A percentile compares a stretch with the other conserved stretches of the same genome.
Evolutionary conservation across 2,113 vertebrate species (phyloP).

Genomic region (Gobiocypris rarus): DNA sequence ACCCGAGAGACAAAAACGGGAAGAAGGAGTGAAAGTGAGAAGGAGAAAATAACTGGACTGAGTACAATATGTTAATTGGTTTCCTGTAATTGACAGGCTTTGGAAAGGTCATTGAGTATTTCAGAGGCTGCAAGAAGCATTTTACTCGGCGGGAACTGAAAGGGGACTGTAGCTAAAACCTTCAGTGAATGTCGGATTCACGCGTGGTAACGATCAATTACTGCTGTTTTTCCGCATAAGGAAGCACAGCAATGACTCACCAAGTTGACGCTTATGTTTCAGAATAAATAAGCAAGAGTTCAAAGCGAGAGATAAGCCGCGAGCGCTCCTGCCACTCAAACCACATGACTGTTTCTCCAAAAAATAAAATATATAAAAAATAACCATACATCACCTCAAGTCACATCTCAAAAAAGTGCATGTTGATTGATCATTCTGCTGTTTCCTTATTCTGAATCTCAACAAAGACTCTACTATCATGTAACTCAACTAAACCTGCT

Average conservation of each 20-base stretch:
- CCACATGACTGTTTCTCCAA: neutral
- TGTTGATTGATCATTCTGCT: constrained; percentile 12
- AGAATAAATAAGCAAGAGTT: constrained; percentile 39
- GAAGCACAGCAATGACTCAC: constrained; percentile 40
- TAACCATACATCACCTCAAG: constrained; percentile 19
- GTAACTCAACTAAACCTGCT: neutral
- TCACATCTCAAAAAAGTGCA: constrained; percentile 20
- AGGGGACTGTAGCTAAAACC: constrained; percentile 59
- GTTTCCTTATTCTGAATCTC: neutral
- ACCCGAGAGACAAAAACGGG: constrained; percentile 68
- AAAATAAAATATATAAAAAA: neutral
- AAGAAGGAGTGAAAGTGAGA: constrained; percentile 44
- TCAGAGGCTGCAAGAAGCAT: constrained; percentile 30
- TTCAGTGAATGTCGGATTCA: constrained; percentile 58
- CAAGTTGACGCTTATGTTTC: constrained; percentile 35
- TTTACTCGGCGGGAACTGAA: constrained; percentile 22
- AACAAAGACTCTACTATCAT: neutral
- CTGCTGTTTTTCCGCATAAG: constrained; percentile 37
- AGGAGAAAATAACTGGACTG: constrained; percentile 67
- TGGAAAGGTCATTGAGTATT: constrained; percentile 69
- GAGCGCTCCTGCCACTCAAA: constrained; percentile 31
- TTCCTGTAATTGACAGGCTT: constrained; percentile 67
- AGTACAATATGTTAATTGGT: constrained; percentile 78
- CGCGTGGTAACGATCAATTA: constrained; percentile 39
- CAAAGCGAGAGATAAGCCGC: constrained; percentile 17